Conservation (phyloP, 2,888 invertebrate genomes). For the Ornithoptera alexandrae region DNA sequence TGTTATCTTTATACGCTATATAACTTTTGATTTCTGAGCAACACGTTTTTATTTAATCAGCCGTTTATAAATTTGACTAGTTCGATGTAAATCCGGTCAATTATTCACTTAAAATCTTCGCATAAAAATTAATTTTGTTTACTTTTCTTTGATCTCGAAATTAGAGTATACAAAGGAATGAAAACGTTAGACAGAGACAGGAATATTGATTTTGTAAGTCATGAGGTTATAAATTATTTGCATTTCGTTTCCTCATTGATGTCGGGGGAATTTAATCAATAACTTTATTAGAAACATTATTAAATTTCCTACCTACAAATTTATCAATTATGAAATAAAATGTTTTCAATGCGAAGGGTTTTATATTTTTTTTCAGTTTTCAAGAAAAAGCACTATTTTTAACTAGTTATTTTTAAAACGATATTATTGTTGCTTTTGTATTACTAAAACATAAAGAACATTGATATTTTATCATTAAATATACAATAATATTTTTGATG, state of each 20-base stretch:
- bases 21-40: neutral
- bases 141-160: neutral
- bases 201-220: constrained; percentile 24
- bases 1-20: neutral
- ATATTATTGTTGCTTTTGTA: too few relatives aligned
- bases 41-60: neutral
- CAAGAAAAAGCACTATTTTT: too few relatives aligned
- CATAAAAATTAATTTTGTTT: constrained; percentile 1
- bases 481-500: too few relatives aligned
- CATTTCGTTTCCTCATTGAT: constrained; percentile 26
- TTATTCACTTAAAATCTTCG: neutral
- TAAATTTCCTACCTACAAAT: neutral
- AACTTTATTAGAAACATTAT: too few relatives aligned
- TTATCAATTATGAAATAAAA: neutral
- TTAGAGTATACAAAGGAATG: neutral
- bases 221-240: constrained; percentile 5
- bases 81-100: neutral
- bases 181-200: neutral
- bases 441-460: too few relatives aligned
- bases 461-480: too few relatives aligned
- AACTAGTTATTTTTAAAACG: too few relatives aligned
- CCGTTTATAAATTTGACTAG: neutral
- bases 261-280: neutral
- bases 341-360: too few relatives aligned
- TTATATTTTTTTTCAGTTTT: too few relatives aligned